Conservation (phyloP, 2,113 vertebrate species). For the Megalops atlanticus region DNA sequence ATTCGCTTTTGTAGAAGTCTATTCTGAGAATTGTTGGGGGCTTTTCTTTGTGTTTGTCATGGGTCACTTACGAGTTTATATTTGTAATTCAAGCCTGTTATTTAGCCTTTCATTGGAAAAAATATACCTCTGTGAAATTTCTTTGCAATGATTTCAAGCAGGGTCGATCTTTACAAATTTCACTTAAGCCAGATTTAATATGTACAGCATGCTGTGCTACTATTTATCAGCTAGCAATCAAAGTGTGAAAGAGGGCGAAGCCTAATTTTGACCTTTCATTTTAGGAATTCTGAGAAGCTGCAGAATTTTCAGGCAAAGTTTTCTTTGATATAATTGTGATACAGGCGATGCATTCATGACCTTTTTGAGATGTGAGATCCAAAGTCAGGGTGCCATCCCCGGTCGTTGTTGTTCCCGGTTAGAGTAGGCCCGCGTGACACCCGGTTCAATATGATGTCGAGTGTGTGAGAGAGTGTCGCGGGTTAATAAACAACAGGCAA, state of each 20-base stretch:
- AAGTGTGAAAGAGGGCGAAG: not conserved
- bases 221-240: not conserved
- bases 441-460: not conserved
- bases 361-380: not conserved
- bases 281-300: not conserved
- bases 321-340: not conserved
- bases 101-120: too few relatives aligned
- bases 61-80: not conserved
- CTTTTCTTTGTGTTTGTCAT: not conserved
- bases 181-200: too few relatives aligned
- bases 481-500: conserved; percentile 50
- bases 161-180: too few relatives aligned
- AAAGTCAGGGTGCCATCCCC: not conserved
- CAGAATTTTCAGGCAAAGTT: not conserved
- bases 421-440: not conserved
- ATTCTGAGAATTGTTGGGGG: not conserved
- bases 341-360: not conserved
- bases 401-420: not conserved
- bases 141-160: too few relatives aligned
- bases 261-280: too few relatives aligned
- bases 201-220: too few relatives aligned
- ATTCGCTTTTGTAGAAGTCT: not conserved
- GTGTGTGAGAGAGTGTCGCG: conserved; percentile 16
- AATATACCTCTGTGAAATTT: too few relatives aligned
- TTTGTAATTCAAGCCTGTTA: not conserved